Evolutionary conservation across 2,113 vertebrate genomes (phyloP).

Genomic region (Pollimyrus isidori): DNA sequence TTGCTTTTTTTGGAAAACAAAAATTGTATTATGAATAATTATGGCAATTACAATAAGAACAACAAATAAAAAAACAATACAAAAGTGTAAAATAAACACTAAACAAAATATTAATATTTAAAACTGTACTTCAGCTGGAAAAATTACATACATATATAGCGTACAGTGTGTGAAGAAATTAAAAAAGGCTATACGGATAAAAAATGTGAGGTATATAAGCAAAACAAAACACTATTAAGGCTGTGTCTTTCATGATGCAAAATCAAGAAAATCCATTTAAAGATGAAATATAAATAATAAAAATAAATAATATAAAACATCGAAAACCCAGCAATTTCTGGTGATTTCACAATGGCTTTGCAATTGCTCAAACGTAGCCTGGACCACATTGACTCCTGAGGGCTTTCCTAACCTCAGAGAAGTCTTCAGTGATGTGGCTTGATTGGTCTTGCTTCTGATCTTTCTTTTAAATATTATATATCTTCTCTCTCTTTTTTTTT

Average conservation of each 20-base stretch:
- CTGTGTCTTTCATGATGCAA: slow-evolving; percentile 70
- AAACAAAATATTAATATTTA: slow-evolving; percentile 53
- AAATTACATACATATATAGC: slow-evolving; percentile 60
- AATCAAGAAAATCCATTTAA: slow-evolving; percentile 53
- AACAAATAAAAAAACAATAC: slow-evolving; percentile 49
- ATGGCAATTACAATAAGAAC: slow-evolving; percentile 55
- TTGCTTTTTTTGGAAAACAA: slow-evolving; percentile 73
- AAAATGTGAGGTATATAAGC: slow-evolving; percentile 83
- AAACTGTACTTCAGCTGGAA: slow-evolving; percentile 55
- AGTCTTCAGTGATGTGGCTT: slow-evolving; percentile 32
- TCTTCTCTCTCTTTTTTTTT: slow-evolving; percentile 13
- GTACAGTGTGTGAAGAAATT: slow-evolving; percentile 63
- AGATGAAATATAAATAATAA: slow-evolving; percentile 42
- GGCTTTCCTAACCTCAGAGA: slow-evolving; percentile 24
- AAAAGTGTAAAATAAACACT: slow-evolving; percentile 56
- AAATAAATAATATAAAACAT: slow-evolving; percentile 39
- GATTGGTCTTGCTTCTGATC: slow-evolving; percentile 39
- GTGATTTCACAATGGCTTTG: slow-evolving; percentile 70
- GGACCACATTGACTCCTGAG: slow-evolving; percentile 46
- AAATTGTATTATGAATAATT: slow-evolving; percentile 60
- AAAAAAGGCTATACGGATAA: slow-evolving; percentile 42
- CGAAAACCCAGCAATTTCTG: slow-evolving; percentile 58
- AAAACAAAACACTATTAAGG: slow-evolving; percentile 89
- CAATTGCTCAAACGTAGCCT: slow-evolving; percentile 56
- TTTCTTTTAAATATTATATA: slow-evolving; percentile 40